Evolutionary conservation across 2,888 invertebrate species (phyloP).

Genomic region (Iselma pallidipennis): DNA sequence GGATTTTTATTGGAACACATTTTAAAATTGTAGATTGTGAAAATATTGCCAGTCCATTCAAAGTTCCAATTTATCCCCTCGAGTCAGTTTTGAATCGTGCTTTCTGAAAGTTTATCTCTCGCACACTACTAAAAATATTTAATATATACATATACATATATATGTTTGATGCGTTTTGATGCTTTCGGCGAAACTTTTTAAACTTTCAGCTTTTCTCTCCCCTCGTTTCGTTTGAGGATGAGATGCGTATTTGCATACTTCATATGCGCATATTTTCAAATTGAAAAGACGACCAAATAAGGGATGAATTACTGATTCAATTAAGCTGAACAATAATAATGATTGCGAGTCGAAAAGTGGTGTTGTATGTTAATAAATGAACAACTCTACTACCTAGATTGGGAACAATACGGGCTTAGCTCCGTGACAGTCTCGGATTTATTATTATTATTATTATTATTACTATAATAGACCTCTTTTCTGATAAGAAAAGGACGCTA

Average conservation of each 20-base stretch:
- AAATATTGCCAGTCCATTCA: no score
- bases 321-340: background rate
- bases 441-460: no score
- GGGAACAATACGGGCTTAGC: background rate
- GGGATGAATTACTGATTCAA: conserved; percentile 3
- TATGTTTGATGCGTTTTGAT: background rate
- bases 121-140: background rate
- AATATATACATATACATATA: no score
- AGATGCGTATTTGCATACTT: background rate
- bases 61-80: background rate
- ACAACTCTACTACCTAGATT: background rate
- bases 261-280: no score
- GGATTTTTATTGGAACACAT: no score
- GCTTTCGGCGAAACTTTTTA: background rate
- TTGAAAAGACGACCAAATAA: background rate
- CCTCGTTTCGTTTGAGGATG: no score
- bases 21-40: no score
- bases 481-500: conserved; percentile 2
- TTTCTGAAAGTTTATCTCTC: background rate
- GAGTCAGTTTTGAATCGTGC: background rate
- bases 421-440: background rate
- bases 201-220: no score
- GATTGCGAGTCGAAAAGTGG: background rate
- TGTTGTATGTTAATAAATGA: background rate
- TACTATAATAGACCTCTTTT: background rate